These are phyloP conservation scores for Sebastes vulpes DNA, from an alignment of 2,797 vertebrate species.

Conservation along the genomic window DNA sequence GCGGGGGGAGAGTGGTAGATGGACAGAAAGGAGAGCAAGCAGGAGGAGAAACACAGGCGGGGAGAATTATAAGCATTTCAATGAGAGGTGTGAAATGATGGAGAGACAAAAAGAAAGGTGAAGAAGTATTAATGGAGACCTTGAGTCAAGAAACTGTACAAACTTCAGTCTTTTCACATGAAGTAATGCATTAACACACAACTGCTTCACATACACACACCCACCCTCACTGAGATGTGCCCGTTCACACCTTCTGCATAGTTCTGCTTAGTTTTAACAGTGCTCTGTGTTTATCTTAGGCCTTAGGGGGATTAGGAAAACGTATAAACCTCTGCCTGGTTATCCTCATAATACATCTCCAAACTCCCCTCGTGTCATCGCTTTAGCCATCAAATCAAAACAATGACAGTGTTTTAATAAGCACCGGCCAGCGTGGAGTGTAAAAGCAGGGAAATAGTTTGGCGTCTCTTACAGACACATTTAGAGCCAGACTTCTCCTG, in stretches of 20 bases:
- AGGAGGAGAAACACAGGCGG: constrained; percentile 12
- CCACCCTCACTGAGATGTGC: constrained; percentile 15
- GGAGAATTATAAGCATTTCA: constrained; percentile 51
- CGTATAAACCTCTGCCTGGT: constrained; percentile 60
- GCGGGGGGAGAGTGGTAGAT: constrained; percentile 35
- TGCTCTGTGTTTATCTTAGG: constrained; percentile 65
- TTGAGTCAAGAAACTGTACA: constrained; percentile 39
- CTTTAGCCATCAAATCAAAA: constrained; percentile 63
- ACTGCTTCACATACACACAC: background rate
- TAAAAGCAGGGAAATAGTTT: constrained; percentile 26
- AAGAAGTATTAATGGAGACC: constrained; percentile 29
- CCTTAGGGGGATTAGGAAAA: constrained; percentile 59
- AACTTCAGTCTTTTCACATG: constrained; percentile 54
- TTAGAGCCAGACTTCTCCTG: background rate
- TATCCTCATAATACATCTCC: constrained; percentile 67
- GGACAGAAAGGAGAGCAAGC: constrained; percentile 24
- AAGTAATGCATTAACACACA: constrained; percentile 13
- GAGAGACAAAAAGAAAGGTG: constrained; percentile 40
- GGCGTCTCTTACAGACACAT: background rate
- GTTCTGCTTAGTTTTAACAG: constrained; percentile 40
- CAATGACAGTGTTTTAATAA: constrained; percentile 60
- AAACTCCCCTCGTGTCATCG: constrained; percentile 30
- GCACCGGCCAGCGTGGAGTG: background rate
- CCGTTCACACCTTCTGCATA: constrained; percentile 41
- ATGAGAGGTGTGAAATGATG: constrained; percentile 10